Conservation (phyloP, 2,797 vertebrate species). For the Moxostoma hubbsi region DNA sequence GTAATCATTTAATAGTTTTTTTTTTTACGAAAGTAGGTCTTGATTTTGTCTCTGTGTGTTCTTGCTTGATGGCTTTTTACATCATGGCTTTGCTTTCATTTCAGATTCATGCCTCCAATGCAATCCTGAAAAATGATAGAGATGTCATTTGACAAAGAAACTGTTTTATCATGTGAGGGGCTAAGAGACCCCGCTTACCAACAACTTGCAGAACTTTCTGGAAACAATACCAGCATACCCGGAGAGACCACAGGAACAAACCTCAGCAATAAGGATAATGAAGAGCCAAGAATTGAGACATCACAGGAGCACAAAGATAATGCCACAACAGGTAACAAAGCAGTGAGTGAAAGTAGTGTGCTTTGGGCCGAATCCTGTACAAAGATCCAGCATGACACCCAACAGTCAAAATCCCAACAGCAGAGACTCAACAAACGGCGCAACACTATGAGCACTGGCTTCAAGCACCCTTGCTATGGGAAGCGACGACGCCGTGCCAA, state of each 20-base stretch:
- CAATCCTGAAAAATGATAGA: conserved; percentile 69
- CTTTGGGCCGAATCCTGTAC: conserved; percentile 61
- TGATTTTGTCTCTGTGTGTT: not conserved
- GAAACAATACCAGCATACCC: conserved; percentile 65
- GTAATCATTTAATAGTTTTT: no score
- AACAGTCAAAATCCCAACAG: conserved; percentile 72
- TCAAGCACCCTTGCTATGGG: conserved; percentile 85
- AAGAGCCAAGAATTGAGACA: conserved; percentile 54
- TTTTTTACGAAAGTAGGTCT: not conserved
- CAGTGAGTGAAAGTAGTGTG: conserved; percentile 38
- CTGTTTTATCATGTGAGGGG: conserved; percentile 75
- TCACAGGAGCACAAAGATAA: conserved; percentile 62
- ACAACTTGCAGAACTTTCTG: conserved; percentile 65
- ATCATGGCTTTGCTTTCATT: conserved; percentile 36
- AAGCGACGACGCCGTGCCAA: conserved; percentile 87
- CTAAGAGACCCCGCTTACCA: conserved; percentile 66
- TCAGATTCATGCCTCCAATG: conserved; percentile 66
- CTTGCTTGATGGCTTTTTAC: not conserved
- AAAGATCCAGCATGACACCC: conserved; percentile 79
- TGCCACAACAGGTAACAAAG: conserved; percentile 47
- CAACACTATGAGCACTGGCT: conserved; percentile 79
- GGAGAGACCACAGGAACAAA: conserved; percentile 62
- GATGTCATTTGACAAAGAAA: conserved; percentile 87
- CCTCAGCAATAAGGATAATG: conserved; percentile 53
- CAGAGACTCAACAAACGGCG: conserved; percentile 80